Evolutionary conservation across 37 sponge, comb jelly and placozoan species (phyloP).

Genomic region (Haliclona indistincta): DNA sequence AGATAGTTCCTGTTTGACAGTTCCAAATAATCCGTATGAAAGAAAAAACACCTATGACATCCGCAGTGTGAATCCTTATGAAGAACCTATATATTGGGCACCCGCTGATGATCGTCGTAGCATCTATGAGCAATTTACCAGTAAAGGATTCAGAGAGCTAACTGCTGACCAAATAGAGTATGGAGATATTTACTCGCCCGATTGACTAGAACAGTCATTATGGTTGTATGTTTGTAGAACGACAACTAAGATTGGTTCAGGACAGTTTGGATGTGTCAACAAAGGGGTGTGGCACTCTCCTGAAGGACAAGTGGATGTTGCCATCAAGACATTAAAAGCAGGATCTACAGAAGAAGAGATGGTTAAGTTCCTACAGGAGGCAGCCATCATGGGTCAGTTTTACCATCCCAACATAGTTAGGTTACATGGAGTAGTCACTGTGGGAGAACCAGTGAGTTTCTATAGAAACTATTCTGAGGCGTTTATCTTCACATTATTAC

Average conservation of each 20-base stretch:
- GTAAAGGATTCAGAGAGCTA: slow-evolving; percentile 17
- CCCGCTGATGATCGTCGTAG: slow-evolving; percentile 37
- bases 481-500: not conserved
- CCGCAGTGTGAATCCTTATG: too few species aligned
- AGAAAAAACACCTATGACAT: too few species aligned
- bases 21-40: too few species aligned
- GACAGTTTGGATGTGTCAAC: slow-evolving; percentile 71
- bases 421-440: slow-evolving; percentile 72
- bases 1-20: too few species aligned
- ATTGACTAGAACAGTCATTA: not conserved
- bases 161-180: slow-evolving; percentile 9
- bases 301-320: slow-evolving; percentile 30
- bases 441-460: slow-evolving; percentile 65
- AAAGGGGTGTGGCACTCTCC: slow-evolving; percentile 45
- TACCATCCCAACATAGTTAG: slow-evolving; percentile 62
- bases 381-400: slow-evolving; percentile 85
- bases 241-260: slow-evolving; percentile 49
- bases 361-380: slow-evolving; percentile 78
- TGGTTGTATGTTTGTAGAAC: not conserved
- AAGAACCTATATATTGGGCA: slow-evolving; percentile 5
- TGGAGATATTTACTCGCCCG: too few species aligned
- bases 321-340: slow-evolving; percentile 57
- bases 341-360: slow-evolving; percentile 9
- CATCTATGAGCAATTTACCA: slow-evolving; percentile 47
- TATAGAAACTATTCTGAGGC: not conserved